phyloP scores from a whole-genome alignment of 2,888 invertebrate species.

The Lasioglossum figueresi region DNA sequence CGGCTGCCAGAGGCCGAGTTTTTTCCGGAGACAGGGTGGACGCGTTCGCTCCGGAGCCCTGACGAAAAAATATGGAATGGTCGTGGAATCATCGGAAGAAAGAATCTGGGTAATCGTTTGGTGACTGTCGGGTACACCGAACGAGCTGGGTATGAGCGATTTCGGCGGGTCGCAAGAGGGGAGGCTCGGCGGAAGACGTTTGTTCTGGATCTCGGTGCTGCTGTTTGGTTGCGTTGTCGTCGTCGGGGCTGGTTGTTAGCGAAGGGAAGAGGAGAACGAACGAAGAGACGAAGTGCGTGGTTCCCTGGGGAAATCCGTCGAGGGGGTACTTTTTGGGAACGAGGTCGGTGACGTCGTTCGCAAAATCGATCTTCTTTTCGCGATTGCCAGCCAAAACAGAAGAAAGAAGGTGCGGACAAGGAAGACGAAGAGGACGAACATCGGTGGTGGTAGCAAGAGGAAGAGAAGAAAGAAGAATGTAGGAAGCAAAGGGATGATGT shows the following conservation, averaged over 20 bases:
- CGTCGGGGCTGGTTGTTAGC: slow-evolving; percentile 1
- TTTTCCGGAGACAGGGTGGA: slow-evolving; percentile 12
- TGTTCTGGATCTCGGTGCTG: not conserved
- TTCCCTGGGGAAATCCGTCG: slow-evolving; percentile 60
- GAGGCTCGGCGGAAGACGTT: slow-evolving; percentile 1
- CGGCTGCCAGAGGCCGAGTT: slow-evolving; percentile 26
- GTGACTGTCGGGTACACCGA: not conserved
- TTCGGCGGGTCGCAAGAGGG: slow-evolving; percentile 9
- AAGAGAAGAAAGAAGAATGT: slow-evolving; percentile 1
- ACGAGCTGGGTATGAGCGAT: slow-evolving; percentile 33
- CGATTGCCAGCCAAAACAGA: slow-evolving; percentile 25
- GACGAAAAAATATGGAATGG: slow-evolving; percentile 82
- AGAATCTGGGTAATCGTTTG: slow-evolving; percentile 74
- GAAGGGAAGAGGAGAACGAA: not conserved
- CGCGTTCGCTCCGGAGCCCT: slow-evolving; percentile 36
- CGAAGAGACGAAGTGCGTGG: slow-evolving; percentile 42
- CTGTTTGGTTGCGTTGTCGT: slow-evolving; percentile 32
- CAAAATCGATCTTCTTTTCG: slow-evolving; percentile 48
- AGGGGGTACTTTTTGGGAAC: slow-evolving; percentile 52
- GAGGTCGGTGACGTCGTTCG: slow-evolving; percentile 44
- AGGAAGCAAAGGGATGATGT: slow-evolving; percentile 21
- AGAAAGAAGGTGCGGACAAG: not conserved
- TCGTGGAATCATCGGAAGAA: slow-evolving; percentile 84
- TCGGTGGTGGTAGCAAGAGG: not conserved
- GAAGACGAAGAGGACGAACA: not conserved